phyloP scores from a whole-genome alignment of 2,888 invertebrate genomes.

The Drosophila gaucha region DNA sequence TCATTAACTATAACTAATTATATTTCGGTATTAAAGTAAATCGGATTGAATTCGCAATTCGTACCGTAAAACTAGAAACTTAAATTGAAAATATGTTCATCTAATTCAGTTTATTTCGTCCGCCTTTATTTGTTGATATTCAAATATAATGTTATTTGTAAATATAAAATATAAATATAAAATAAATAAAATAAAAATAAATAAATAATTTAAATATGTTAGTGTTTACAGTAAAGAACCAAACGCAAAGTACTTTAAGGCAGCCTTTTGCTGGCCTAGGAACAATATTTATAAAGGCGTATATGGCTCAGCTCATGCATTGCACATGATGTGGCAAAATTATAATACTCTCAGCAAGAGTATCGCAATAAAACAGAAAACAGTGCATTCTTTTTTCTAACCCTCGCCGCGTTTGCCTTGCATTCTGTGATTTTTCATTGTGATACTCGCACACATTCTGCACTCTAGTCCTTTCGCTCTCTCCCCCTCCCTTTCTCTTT shows the following conservation, averaged over 20 bases:
- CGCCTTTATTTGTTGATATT: too few relatives aligned
- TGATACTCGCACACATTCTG: slow-evolving; percentile 43
- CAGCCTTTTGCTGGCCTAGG: background rate
- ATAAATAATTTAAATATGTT: background rate
- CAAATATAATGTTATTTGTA: too few relatives aligned
- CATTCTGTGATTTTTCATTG: slow-evolving; percentile 73
- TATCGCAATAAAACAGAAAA: slow-evolving; percentile 13
- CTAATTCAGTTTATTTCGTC: too few relatives aligned
- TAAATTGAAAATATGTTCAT: too few relatives aligned
- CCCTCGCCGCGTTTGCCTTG: slow-evolving; percentile 30
- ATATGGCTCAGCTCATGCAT: background rate
- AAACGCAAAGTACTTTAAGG: too few relatives aligned
- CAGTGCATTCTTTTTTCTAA: slow-evolving; percentile 42
- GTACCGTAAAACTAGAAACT: too few relatives aligned
- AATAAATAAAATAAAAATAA: background rate
- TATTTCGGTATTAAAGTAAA: too few relatives aligned
- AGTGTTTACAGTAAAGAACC: background rate
- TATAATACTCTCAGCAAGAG: slow-evolving; percentile 3
- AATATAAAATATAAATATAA: too few relatives aligned
- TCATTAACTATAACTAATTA: too few relatives aligned
- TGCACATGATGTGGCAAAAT: background rate
- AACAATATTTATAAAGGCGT: background rate
- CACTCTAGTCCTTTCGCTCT: slow-evolving; percentile 1
- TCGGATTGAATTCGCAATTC: too few relatives aligned
- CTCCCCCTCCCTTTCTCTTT: background rate